Conservation (phyloP, 1,140 invertebrate genomes). For the Subanguina moxae region DNA sequence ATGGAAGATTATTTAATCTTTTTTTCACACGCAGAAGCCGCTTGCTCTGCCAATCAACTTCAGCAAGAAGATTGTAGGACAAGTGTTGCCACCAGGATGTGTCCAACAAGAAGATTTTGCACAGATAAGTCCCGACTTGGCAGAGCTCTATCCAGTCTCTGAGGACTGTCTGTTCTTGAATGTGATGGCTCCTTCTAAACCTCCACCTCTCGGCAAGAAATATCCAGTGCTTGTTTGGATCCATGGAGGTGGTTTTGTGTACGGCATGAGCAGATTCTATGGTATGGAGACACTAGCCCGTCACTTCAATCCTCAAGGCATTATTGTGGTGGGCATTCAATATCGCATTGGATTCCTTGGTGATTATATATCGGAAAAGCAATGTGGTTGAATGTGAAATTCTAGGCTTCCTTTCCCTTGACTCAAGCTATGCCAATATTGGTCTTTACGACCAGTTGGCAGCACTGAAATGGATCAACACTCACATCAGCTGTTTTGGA, state of each 20-base stretch:
- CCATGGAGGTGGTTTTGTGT: slow-evolving; percentile 24
- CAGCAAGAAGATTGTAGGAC: background rate
- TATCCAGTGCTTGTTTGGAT: slow-evolving; percentile 7
- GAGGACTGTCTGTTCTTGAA: slow-evolving; percentile 32
- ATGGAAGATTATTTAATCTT: background rate
- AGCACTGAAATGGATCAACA: slow-evolving; percentile 75
- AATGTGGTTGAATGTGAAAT: background rate
- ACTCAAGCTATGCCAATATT: slow-evolving; percentile 7
- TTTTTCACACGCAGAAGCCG: background rate
- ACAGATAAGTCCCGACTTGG: background rate
- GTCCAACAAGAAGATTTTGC: background rate
- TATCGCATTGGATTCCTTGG: slow-evolving; percentile 84
- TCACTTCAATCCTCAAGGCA: slow-evolving; percentile 39
- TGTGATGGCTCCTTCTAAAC: slow-evolving; percentile 8
- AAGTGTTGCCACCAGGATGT: slow-evolving; percentile 1
- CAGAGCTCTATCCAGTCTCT: background rate
- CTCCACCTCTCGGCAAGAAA: background rate
- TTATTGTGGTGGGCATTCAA: slow-evolving; percentile 86
- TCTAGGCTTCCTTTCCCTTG: slow-evolving; percentile 1
- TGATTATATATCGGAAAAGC: no score
- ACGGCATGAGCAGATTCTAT: slow-evolving; percentile 3
- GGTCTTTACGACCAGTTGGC: slow-evolving; percentile 84
- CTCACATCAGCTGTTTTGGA: slow-evolving; percentile 81
- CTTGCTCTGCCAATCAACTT: background rate
- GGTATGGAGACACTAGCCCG: slow-evolving; percentile 36